Evolutionary conservation across 2,113 vertebrate genomes (phyloP), one percentile per base, ranked within the genome.

Genomic region (Lanius collurio): DNA sequence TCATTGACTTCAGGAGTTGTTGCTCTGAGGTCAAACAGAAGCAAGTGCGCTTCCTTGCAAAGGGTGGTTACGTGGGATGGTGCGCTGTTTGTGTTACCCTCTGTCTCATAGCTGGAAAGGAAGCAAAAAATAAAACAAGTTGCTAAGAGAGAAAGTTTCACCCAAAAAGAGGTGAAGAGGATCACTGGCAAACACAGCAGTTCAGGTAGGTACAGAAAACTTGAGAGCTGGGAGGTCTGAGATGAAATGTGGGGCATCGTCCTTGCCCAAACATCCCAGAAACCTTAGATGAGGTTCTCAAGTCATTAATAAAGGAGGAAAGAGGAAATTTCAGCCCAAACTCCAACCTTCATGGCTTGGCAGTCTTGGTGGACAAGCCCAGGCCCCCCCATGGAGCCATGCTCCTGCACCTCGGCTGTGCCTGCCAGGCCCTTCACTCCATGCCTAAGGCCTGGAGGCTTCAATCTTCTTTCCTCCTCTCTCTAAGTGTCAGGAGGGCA

Each of bases 381-480:
- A 52, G 30, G 35, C 80, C 19, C 28, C 35, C 50, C 37, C 7
- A 2, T 0, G 10, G 18, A 68, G 27, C 14, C 44, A 2, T 23
- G 11, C 22, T 86, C 23, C n/a, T 85, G 37, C 57, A 39, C 8
- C 30, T 73, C 0, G 0, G 20, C 42, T 47, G 13, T 0, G 0
- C 11, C 81, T 44, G 15, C 33, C 60, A 63, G 33, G 9, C 21
- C 13, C 8, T 3, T 22, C 33, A 12, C 26, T 65, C 57, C 59
- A 7, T 1, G 3, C 9, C 8, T 7, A 23, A 67, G n/a, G 10
- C n/a, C n/a, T 13, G 46, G 55, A 62, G 76, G 6, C 9, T 89
- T 70, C 49, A 87, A 28, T 41, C 21, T 30, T 31, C 16, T 47
- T 80, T 67, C 7, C 30, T 71, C 42, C 35, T 56, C 60, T 69